Conservation (phyloP, 2,113 vertebrate genomes). For the Lynx canadensis region DNA sequence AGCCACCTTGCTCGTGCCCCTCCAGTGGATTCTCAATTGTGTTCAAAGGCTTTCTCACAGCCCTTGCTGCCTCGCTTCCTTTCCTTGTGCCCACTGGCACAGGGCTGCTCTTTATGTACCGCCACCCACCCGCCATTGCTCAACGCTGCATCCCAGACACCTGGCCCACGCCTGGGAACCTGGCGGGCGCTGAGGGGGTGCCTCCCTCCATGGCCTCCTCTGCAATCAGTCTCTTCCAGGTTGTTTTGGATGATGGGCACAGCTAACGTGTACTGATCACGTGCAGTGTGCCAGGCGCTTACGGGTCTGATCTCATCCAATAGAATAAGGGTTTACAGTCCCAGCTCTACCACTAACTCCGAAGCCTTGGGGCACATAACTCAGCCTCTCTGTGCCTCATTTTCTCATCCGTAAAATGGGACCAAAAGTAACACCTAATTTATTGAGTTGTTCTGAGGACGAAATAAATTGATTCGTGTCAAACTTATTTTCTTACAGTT, state of each 20-base stretch:
- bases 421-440: background rate
- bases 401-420: background rate
- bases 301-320: background rate
- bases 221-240: background rate
- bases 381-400: background rate
- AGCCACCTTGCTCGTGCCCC: background rate
- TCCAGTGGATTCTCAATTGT: background rate
- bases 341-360: background rate
- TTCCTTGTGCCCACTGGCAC: background rate
- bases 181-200: background rate
- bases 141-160: background rate
- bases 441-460: background rate
- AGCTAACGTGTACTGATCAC: background rate
- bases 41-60: background rate
- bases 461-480: background rate
- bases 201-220: background rate
- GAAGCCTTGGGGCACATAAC: background rate
- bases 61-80: background rate
- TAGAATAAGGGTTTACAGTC: rapidly evolving
- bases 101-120: no score
- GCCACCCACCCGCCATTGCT: background rate
- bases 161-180: background rate
- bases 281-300: background rate
- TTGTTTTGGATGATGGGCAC: background rate
- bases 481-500: background rate